phyloP scores from a whole-genome alignment of 2,113 vertebrate species.

The Pachycephala philippinensis region DNA sequence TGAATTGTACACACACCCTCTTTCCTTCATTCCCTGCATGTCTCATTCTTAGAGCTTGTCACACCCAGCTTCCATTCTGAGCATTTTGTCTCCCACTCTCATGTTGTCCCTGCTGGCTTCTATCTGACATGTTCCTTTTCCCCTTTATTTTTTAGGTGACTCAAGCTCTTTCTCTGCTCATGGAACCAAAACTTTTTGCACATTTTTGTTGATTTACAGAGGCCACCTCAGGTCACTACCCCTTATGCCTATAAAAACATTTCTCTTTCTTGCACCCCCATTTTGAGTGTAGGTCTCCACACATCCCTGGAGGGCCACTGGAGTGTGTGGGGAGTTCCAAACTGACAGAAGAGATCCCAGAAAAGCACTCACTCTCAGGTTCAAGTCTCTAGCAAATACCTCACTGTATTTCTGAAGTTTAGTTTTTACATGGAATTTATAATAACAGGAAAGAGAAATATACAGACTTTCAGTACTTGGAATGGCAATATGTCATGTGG shows the following conservation, averaged over 20 bases:
- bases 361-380: neutral
- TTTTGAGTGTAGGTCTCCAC: neutral
- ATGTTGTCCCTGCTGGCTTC: neutral
- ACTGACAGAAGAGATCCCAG: neutral
- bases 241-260: neutral
- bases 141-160: neutral
- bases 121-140: neutral
- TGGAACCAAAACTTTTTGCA: neutral
- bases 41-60: neutral
- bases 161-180: neutral
- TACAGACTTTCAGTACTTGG: slow-evolving; percentile 72
- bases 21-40: neutral
- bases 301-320: neutral
- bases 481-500: slow-evolving; percentile 71
- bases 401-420: slow-evolving; percentile 49
- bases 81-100: neutral
- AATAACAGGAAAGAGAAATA: slow-evolving; percentile 82
- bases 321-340: neutral
- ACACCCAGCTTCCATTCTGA: neutral
- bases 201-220: slow-evolving; percentile 11
- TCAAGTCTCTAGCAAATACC: slow-evolving; percentile 49
- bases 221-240: slow-evolving; percentile 13
- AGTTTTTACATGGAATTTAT: slow-evolving; percentile 71
- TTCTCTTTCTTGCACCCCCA: neutral
- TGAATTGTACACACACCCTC: neutral